Evolutionary conservation across 2,113 vertebrate species (phyloP), one percentile per base, ranked within the genome.

Genomic region (Columbina picui): DNA sequence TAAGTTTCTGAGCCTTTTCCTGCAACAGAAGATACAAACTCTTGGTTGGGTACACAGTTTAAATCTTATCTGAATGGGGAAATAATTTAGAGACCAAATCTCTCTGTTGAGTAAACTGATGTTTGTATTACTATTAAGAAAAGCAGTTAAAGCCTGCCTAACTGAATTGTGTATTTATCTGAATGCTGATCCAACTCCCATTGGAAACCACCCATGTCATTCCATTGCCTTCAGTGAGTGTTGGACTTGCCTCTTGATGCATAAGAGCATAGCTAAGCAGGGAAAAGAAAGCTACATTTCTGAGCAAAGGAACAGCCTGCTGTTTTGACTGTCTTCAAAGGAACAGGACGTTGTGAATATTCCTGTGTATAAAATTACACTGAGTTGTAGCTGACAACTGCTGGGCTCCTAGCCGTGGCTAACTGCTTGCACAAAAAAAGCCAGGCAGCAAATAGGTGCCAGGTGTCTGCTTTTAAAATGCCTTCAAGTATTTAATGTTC

Each of bases 271-370:
- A 80, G 43, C 69, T 56, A 87, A 84, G 77, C 11, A 4, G 19
- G 41, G 50, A 96, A 59, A 85, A 88, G 34, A 65, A 88, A 84
- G 56, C 36, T 61, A 36, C 11, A 14, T 74, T 89, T 89, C 68
- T 90, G 29, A 93, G 76, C 64, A 92, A 90, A 90, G 55, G 61
- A 92, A 67, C 68, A 77, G 50, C 76, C 85, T 70, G 61, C 55
- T 90, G 76, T 43, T 90, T 69, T 4, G 1, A 50, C 41, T 32
- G 82, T 65, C 64, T 87, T 92, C 86, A 92, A 69, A 84, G 56
- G 47, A 90, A 84, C 56, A 60, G 63, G 75, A 82, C 10, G 5
- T 43, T 59, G 91, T 69, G 81, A 70, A 82, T 81, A 78, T 93
- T 87, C 56, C 61, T 75, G 15, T 56, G 49, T 68, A 77, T 67